Base-by-base conservation (phyloP, 2,888 invertebrate genomes). In the Philhelius pedissequus region DNA sequence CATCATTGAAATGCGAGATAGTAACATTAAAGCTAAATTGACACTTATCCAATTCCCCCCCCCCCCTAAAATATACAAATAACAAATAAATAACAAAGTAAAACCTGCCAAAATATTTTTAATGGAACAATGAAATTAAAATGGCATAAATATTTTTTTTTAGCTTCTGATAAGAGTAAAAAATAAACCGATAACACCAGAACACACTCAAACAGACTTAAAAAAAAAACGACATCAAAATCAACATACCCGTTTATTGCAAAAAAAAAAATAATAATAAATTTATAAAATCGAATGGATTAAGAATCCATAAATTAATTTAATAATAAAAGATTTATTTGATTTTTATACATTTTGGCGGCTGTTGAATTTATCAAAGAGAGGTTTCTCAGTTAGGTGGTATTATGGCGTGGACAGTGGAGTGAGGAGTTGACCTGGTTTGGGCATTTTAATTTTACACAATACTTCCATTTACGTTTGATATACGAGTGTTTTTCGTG, bases 241-340 rank as follows among this genome's bases (percentile, higher is more conserved):
- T 32, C 32, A 54, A 18, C 32, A 54, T 20, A 20, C 32, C 1
- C 7, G 2, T 56, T 56, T 56, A 32, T 56, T 56, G 4, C 6
- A 18, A 56, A 11, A 11, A 35, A 6, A 56, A 32, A 54, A 50
- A 13, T 7, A 7, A 25, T 7, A 6, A 18, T 4, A 38, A n/a
- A 38, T 43, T 22, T 22, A 3, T n/a, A 25, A 58, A 58, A 15
- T 32, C 15, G 69, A 62, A 56, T 64, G 78, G 83, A 79, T 78
- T 83, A 83, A 79, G 64, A 69, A 79, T 40, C 74, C 79, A 83
- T 83, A 79, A 83, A 83, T 83, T 83, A 56, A 78, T 62, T 79
- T 83, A 56, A 79, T 74, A 69, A 73, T 66, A 78, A 71, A 73
- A 77, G 68, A 77, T 73, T 73, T 82, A 82, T 73, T 68, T 25